Evolutionary conservation across 2,113 vertebrate species (phyloP).

Genomic region (Grus americana): DNA sequence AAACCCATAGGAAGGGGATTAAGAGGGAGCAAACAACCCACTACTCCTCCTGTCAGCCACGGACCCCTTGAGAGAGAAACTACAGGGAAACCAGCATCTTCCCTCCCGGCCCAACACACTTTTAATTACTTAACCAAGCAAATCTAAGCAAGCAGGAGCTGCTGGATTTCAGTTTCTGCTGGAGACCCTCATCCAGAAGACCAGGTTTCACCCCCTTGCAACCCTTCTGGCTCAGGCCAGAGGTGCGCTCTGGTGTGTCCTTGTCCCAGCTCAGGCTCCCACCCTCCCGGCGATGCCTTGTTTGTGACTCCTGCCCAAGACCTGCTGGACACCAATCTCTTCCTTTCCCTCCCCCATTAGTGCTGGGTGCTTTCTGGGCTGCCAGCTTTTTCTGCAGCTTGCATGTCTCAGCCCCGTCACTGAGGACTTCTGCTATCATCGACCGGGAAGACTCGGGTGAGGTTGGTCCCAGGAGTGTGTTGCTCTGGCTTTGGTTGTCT

Average conservation of each 20-base stretch:
- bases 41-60: neutral
- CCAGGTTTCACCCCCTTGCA: neutral
- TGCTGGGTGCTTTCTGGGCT: neutral
- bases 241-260: neutral
- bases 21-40: neutral
- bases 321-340: neutral
- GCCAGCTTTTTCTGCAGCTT: neutral
- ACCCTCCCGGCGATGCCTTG: neutral
- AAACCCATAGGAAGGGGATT: constrained; percentile 6
- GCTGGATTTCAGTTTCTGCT: neutral
- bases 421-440: neutral
- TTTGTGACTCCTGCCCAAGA: neutral
- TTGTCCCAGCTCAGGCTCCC: neutral
- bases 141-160: neutral
- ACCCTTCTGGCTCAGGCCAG: neutral
- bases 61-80: neutral
- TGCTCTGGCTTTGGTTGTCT: neutral
- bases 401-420: fast-evolving
- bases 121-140: neutral
- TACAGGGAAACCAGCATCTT: neutral
- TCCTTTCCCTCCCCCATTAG: neutral
- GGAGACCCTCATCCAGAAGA: neutral
- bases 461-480: fast-evolving
- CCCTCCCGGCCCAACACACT: neutral
- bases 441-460: neutral